These are phyloP conservation scores for Mormyrops boulengeri DNA, from an alignment of 2,797 vertebrate species.

Conservation along the genomic window DNA sequence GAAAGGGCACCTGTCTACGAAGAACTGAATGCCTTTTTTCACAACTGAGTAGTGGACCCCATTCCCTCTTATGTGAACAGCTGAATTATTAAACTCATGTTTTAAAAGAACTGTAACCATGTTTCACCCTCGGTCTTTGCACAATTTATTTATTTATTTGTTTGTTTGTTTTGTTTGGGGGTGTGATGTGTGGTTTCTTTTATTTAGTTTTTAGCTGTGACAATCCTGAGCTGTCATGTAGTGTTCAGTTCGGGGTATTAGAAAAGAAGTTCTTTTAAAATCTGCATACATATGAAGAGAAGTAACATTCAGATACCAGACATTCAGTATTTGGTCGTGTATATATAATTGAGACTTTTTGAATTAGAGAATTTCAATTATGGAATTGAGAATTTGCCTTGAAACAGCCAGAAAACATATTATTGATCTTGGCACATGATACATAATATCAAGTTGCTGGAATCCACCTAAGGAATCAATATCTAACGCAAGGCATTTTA, in stretches of 20 bases:
- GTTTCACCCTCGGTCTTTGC: not conserved
- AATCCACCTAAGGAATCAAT: not conserved
- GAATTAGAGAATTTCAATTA: not conserved
- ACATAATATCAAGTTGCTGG: not conserved
- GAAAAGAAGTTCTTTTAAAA: not conserved
- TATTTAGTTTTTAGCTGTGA: not conserved
- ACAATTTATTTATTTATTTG: not conserved
- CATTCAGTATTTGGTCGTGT: not conserved
- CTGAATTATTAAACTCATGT: not conserved
- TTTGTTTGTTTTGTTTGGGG: not conserved
- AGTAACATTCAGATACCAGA: not conserved
- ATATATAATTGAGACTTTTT: not conserved
- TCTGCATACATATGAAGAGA: not conserved
- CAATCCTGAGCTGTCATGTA: not conserved
- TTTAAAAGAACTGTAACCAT: not conserved
- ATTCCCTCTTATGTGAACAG: not conserved
- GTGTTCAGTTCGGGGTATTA: not conserved
- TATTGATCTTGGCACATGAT: not conserved
- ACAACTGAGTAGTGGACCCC: constrained; percentile 62
- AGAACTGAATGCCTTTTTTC: constrained; percentile 96
- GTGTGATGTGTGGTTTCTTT: not conserved
- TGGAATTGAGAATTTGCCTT: not conserved
- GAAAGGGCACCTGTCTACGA: constrained; percentile 86
- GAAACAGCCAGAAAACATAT: not conserved
- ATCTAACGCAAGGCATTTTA: not conserved